Percentiles rank a stretch among this genome's conserved stretches.
These are phyloP conservation scores for Saccopteryx leptura DNA, from an alignment of 2,113 vertebrate species.

Conservation along the genomic window DNA sequence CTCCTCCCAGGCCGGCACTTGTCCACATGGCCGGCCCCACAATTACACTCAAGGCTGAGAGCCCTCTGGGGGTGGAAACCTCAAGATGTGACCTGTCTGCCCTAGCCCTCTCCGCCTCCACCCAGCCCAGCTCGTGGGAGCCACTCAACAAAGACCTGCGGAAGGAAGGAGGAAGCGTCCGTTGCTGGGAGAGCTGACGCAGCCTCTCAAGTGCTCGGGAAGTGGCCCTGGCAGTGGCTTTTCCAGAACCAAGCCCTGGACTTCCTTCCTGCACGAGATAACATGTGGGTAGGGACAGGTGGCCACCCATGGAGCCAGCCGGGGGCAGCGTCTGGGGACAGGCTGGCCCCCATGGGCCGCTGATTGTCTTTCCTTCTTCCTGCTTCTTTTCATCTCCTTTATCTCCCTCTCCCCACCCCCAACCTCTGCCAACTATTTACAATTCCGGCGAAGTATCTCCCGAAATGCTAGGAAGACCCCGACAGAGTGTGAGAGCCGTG, in stretches of 20 bases:
- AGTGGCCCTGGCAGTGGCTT: not conserved
- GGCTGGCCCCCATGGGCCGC: not conserved
- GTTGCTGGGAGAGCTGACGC: not conserved
- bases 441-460: not conserved
- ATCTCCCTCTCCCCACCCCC: not conserved
- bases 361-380: not conserved
- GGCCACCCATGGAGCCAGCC: not conserved
- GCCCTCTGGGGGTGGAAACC: not conserved
- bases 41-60: not conserved
- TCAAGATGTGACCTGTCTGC: not conserved
- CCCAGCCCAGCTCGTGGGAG: not conserved
- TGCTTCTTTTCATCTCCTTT: not conserved
- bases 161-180: not conserved
- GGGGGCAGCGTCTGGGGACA: too few relatives aligned
- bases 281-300: not conserved
- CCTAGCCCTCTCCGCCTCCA: not conserved
- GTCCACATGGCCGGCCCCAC: not conserved
- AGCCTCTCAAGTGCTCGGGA: not conserved
- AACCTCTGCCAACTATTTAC: not conserved
- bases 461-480: not conserved
- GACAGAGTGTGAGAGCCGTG: accelerated
- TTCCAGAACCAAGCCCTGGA: not conserved
- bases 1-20: not conserved
- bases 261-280: not conserved
- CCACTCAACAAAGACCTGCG: not conserved